Percentiles rank a stretch among this genome's conserved stretches.
phyloP scores from a whole-genome alignment of 2,888 invertebrate genomes.

The Euclidia mi region DNA sequence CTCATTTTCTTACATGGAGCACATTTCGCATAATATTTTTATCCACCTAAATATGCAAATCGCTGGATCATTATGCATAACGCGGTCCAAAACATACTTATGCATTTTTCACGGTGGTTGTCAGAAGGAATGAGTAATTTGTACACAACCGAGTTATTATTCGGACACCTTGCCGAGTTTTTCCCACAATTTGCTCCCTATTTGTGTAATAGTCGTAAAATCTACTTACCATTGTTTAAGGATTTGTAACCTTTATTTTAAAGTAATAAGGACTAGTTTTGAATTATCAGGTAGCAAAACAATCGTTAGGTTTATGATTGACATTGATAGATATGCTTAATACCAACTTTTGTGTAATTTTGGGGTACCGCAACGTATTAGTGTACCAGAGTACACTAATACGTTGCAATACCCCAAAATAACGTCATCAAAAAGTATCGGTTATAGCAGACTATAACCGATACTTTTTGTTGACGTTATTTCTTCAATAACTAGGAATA shows the following conservation, averaged over 20 bases:
- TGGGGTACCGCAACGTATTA: constrained; percentile 38
- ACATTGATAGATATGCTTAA: constrained; percentile 78
- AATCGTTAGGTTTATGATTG: constrained; percentile 58
- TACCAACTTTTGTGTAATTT: constrained; percentile 52
- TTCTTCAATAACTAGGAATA: too few relatives aligned
- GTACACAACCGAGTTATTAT: constrained; percentile 73
- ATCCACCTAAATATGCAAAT: constrained; percentile 8
- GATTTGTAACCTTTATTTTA: constrained; percentile 28
- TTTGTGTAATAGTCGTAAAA: constrained; percentile 22
- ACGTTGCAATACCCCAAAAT: too few relatives aligned
- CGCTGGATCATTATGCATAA: constrained; percentile 54
- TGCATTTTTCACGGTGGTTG: constrained; percentile 82
- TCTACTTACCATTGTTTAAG: constrained; percentile 7
- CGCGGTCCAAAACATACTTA: constrained; percentile 66
- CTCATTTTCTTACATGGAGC: too few relatives aligned
- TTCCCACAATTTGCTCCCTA: constrained; percentile 77
- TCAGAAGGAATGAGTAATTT: constrained; percentile 77
- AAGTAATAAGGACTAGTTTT: constrained; percentile 44
- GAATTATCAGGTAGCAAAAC: constrained; percentile 33
- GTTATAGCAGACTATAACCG: too few relatives aligned
- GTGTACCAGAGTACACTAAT: too few relatives aligned
- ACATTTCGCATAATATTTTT: constrained; percentile 1
- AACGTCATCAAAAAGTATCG: too few relatives aligned
- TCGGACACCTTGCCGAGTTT: constrained; percentile 66
- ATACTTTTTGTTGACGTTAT: too few relatives aligned